These are phyloP conservation scores for Gnathonemus longibarbis DNA, from an alignment of 2,113 vertebrate species.

Conservation along the genomic window DNA sequence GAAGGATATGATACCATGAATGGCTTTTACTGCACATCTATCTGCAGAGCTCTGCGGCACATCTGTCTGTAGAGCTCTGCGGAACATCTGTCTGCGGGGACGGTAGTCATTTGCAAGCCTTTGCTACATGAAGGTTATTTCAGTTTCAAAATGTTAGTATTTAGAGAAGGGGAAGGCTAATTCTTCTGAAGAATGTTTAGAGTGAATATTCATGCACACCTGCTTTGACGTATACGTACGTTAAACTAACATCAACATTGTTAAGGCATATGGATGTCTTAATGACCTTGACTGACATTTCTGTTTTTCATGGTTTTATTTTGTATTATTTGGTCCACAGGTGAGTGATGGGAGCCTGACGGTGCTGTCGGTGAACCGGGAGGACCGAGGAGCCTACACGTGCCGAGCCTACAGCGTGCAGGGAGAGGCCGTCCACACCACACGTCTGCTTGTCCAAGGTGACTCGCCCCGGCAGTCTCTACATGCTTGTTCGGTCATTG, in stretches of 20 bases:
- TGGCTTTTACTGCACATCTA: background rate
- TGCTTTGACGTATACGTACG: background rate
- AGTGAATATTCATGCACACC: background rate
- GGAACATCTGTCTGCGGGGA: background rate
- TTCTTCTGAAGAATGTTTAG: background rate
- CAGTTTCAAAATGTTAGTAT: background rate
- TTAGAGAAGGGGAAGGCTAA: background rate
- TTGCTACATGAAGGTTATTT: background rate
- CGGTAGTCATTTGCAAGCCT: background rate
- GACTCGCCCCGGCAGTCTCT: slow-evolving; percentile 8
- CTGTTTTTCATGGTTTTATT: background rate
- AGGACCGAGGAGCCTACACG: slow-evolving; percentile 88
- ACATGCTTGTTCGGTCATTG: background rate
- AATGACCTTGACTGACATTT: background rate
- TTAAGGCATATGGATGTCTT: background rate
- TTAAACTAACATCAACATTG: background rate
- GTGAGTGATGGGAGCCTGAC: slow-evolving; percentile 92
- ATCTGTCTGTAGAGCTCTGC: background rate
- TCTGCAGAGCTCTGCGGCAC: background rate
- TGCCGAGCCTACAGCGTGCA: slow-evolving; percentile 94
- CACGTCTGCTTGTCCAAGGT: slow-evolving; percentile 96
- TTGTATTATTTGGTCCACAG: slow-evolving; percentile 35
- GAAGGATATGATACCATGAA: background rate
- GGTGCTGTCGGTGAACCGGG: slow-evolving; percentile 75
- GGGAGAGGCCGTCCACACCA: slow-evolving; percentile 91